Conservation (phyloP, 2,797 vertebrate species). For the Echeneis naucrates region DNA sequence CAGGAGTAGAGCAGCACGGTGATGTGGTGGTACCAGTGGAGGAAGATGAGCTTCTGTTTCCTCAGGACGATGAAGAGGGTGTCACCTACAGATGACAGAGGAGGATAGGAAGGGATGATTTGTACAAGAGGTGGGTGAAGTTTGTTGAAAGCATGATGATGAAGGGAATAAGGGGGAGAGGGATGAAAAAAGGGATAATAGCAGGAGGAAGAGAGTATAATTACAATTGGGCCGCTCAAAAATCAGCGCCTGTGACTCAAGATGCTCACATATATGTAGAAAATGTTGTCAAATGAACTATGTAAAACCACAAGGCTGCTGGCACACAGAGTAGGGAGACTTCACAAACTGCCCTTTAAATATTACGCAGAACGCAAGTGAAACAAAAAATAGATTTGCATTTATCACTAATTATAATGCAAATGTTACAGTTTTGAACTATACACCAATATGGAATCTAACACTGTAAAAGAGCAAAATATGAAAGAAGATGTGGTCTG, state of each 20-base stretch:
- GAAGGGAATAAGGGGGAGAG: neutral
- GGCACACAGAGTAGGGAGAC: constrained; percentile 5
- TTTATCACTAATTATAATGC: neutral
- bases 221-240: neutral
- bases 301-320: constrained; percentile 5
- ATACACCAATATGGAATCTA: neutral
- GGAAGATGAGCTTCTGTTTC: constrained; percentile 99
- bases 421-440: neutral
- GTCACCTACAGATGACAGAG: constrained; percentile 86
- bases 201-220: neutral
- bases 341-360: neutral
- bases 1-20: constrained; percentile 99
- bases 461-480: too few species aligned
- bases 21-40: constrained; percentile 99
- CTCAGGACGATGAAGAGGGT: constrained; percentile 98
- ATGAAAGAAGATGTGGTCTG: too few species aligned
- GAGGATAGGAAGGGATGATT: neutral
- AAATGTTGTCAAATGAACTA: neutral
- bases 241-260: constrained; percentile 14
- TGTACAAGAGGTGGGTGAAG: neutral
- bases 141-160: neutral
- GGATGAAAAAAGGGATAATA: neutral
- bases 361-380: constrained; percentile 10
- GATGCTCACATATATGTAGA: constrained; percentile 14
- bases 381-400: neutral